Conservation (phyloP, 2,797 vertebrate genomes). For the Pangasius krempfi region DNA sequence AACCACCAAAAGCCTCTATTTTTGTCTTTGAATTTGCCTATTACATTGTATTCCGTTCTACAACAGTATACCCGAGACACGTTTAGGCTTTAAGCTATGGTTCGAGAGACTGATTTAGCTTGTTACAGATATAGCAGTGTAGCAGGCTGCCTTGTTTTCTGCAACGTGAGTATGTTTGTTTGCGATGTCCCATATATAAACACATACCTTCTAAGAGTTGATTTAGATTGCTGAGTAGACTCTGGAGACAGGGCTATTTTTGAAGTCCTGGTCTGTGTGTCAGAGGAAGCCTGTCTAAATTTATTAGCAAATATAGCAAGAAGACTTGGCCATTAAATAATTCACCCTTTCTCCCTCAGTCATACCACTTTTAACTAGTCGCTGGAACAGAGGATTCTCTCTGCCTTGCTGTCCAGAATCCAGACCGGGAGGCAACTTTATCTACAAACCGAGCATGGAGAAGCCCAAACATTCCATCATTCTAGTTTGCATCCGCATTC, state of each 20-base stretch:
- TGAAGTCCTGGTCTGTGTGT: background rate
- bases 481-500: constrained; percentile 16
- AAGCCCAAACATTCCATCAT: constrained; percentile 16
- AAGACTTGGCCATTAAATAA: constrained; percentile 6
- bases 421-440: background rate
- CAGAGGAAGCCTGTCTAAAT: constrained; percentile 13
- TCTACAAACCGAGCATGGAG: background rate
- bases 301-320: background rate
- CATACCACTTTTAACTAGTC: background rate
- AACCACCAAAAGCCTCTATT: constrained; percentile 11
- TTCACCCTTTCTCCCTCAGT: background rate
- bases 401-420: background rate
- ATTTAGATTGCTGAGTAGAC: background rate
- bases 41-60: background rate
- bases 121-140: background rate
- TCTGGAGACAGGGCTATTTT: constrained; percentile 2
- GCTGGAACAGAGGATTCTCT: background rate
- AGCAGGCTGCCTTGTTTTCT: background rate
- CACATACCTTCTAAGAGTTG: background rate
- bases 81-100: background rate
- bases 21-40: background rate
- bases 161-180: background rate
- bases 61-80: background rate
- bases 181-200: background rate
- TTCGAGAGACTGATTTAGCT: background rate